Evolutionary conservation across 2,113 vertebrate species (phyloP).

Genomic region (Chaetorhynchus papuensis): DNA sequence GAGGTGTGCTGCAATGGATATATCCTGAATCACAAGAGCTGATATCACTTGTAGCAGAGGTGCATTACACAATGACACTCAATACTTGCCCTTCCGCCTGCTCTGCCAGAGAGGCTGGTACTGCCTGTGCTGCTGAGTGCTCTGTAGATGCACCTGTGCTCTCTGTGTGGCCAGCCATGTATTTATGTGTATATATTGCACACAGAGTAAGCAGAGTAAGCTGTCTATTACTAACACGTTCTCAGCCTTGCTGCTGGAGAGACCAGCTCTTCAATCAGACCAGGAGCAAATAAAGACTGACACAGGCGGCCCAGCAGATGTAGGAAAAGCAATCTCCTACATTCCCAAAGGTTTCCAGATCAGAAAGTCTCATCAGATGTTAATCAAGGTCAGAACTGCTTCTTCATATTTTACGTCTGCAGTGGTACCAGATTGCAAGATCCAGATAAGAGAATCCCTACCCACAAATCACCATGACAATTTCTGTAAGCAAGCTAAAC

Average conservation of each 20-base stretch:
- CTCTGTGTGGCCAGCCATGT: neutral
- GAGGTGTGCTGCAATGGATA: too few relatives aligned
- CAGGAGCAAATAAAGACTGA: neutral
- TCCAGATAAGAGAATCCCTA: neutral
- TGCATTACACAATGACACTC: neutral
- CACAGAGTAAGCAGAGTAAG: neutral
- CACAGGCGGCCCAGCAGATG: neutral
- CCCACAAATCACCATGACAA: neutral
- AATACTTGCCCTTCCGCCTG: neutral
- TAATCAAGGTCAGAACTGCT: neutral
- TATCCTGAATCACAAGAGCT: too few relatives aligned
- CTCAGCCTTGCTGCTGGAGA: neutral
- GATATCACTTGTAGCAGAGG: too few relatives aligned
- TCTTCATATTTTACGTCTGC: neutral
- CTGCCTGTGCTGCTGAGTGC: neutral
- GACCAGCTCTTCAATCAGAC: neutral
- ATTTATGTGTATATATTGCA: neutral
- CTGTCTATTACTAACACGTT: accelerated
- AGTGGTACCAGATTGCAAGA: neutral
- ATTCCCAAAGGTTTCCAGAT: neutral
- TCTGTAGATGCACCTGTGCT: neutral
- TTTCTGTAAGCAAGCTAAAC: neutral
- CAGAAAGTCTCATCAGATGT: neutral
- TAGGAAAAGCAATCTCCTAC: neutral
- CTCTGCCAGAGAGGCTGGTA: neutral